These are phyloP conservation scores for Sarcophaga rosellei DNA, from an alignment of 2,888 invertebrate genomes.

Conservation along the genomic window DNA sequence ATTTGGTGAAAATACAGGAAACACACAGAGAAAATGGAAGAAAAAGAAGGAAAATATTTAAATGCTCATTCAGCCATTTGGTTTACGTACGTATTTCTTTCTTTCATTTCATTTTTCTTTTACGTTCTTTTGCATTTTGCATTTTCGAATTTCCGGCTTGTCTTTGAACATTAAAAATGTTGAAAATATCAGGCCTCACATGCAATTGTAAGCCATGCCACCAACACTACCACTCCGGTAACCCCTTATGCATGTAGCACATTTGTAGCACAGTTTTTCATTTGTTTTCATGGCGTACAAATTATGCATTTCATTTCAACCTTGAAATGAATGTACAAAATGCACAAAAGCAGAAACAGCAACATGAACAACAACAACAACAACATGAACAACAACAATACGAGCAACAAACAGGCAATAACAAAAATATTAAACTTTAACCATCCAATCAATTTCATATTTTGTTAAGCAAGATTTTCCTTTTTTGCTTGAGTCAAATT, in stretches of 20 bases:
- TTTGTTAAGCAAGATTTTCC: constrained; percentile 37
- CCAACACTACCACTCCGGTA: no score
- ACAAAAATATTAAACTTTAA: constrained; percentile 52
- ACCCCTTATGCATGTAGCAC: not conserved
- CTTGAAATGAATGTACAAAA: constrained; percentile 55
- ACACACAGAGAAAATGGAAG: not conserved
- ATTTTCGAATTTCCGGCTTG: constrained; percentile 38
- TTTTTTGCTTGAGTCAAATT: constrained; percentile 43
- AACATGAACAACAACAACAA: no score
- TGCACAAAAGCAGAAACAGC: constrained; percentile 34
- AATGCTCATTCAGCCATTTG: constrained; percentile 20
- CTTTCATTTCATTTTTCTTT: not conserved
- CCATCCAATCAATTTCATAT: constrained; percentile 61
- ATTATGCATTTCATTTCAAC: constrained; percentile 60
- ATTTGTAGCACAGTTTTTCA: not conserved
- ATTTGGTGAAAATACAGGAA: not conserved
- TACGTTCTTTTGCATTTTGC: not conserved
- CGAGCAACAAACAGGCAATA: not conserved
- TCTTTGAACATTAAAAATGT: constrained; percentile 47
- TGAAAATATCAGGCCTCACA: constrained; percentile 17
- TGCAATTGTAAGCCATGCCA: constrained; percentile 39
- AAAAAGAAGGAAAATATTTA: not conserved
- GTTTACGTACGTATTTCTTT: not conserved
- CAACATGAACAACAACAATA: no score
- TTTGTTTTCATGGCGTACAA: constrained; percentile 44